Percentiles rank a stretch among this genome's conserved stretches.
Conservation (phyloP, 2,888 invertebrate species). For the Catocala fraxini region DNA sequence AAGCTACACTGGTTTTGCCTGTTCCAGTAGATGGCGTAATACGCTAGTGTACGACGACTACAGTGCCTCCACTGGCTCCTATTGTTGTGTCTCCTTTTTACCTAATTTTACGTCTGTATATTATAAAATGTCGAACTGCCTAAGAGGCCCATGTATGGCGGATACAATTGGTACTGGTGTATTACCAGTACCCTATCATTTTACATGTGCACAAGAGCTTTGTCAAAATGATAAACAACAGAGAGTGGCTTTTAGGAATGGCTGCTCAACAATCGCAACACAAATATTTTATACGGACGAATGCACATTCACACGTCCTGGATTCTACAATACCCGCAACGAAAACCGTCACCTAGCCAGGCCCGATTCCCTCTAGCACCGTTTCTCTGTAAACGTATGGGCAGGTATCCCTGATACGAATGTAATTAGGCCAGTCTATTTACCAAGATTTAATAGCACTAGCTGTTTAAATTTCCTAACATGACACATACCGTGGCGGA, state of each 20-base stretch:
- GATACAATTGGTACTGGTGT: too few relatives aligned
- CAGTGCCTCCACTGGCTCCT: too few relatives aligned
- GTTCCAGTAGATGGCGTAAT: too few relatives aligned
- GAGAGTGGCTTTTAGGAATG: too few relatives aligned
- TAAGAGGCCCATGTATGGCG: neutral
- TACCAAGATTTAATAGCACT: neutral
- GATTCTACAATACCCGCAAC: neutral
- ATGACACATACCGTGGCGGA: neutral
- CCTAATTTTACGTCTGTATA: too few relatives aligned
- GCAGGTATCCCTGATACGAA: neutral
- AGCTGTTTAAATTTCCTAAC: neutral
- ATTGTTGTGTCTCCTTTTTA: too few relatives aligned
- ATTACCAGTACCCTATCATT: too few relatives aligned
- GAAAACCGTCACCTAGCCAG: neutral
- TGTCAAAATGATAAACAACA: too few relatives aligned
- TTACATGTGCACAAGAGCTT: too few relatives aligned
- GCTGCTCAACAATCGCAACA: neutral
- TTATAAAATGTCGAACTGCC: too few relatives aligned
- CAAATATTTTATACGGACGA: neutral
- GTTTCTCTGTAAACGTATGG: slow-evolving; percentile 1
- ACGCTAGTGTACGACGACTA: too few relatives aligned
- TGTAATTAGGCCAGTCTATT: neutral
- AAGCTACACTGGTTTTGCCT: too few relatives aligned
- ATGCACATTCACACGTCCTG: neutral
- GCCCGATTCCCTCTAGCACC: neutral